Conservation (phyloP, 2,888 invertebrate species). For the Chloromyia formosa region DNA sequence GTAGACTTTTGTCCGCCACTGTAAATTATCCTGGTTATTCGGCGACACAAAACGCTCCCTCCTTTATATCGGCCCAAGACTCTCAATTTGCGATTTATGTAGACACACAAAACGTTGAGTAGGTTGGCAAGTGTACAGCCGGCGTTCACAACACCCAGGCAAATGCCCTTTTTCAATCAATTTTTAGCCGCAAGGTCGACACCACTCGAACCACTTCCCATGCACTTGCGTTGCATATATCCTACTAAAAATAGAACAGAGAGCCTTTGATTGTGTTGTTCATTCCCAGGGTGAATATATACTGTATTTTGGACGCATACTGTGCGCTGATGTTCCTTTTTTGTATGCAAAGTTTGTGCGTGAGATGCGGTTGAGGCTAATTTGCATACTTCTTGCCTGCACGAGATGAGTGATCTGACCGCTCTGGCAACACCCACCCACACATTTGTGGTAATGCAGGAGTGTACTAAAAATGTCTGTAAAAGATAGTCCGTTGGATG, state of each 20-base stretch:
- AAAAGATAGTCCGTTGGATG: conserved; percentile 6
- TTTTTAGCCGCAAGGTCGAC: conserved; percentile 41
- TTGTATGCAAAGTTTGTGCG: not conserved
- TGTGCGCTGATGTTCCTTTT: not conserved
- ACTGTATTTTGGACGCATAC: not conserved
- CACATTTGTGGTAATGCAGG: conserved; percentile 9
- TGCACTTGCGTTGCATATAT: conserved; percentile 15
- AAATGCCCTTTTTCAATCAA: conserved; percentile 42
- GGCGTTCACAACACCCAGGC: conserved; percentile 26
- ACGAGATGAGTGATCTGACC: not conserved
- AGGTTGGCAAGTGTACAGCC: not conserved
- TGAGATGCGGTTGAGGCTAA: not conserved
- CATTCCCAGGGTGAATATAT: conserved; percentile 11
- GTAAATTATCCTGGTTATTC: too few relatives aligned
- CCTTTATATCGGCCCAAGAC: too few relatives aligned
- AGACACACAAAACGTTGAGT: too few relatives aligned
- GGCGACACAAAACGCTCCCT: too few relatives aligned
- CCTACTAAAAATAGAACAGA: conserved; percentile 31
- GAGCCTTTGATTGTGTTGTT: not conserved
- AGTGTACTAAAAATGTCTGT: not conserved
- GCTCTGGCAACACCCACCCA: conserved; percentile 1
- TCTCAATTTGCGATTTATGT: too few relatives aligned
- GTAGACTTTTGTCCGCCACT: too few relatives aligned
- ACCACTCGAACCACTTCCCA: conserved; percentile 21
- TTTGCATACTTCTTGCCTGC: not conserved